Evolutionary conservation across 2,113 vertebrate genomes (phyloP), one percentile per base, ranked within the genome.

Genomic region (Chloropsis hardwickii): DNA sequence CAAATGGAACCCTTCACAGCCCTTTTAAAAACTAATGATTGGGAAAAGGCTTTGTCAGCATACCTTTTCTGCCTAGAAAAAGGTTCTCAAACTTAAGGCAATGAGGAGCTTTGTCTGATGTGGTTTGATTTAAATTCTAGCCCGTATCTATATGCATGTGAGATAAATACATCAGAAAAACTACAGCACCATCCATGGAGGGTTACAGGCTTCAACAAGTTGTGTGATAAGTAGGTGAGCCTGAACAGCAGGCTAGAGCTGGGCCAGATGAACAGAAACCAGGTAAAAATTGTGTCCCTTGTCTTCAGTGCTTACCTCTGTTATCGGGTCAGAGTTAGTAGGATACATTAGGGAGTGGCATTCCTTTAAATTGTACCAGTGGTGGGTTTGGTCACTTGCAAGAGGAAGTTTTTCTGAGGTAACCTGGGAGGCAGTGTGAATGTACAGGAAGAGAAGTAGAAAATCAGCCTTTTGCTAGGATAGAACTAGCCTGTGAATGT

Each of bases 321-420:
- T 51, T 58, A 39, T 0, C 45, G 33, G 6, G 10, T 16, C 51
- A 24, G 25, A 81, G n/a, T 53, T 61, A 28, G 4, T 16, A 37
- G 45, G n/a, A 15, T 17, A 27, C 0, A 0, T 20, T 60, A 29
- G 33, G 21, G 35, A 88, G 56, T 0, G 0, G 5, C 6, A 8
- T 23, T 7, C 9, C 72, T 64, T 56, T 47, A 14, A 48, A 33
- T 10, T 23, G 21, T 22, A 58, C 31, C 10, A 15, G 20, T 24
- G 7, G 31, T 44, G 65, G 15, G 13, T 53, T 85, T 66, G 33
- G 35, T 40, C 37, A 61, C n/a, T 65, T 77, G 54, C 37, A 56
- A 65, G 40, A 61, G 12, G 40, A 86, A 70, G 3, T 47, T 83
- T 83, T 83, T 65, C n/a, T 53, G 45, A 29, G 5, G 8, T 70